Conservation (phyloP, 2,797 vertebrate genomes). For the Acropternis orthonyx region DNA sequence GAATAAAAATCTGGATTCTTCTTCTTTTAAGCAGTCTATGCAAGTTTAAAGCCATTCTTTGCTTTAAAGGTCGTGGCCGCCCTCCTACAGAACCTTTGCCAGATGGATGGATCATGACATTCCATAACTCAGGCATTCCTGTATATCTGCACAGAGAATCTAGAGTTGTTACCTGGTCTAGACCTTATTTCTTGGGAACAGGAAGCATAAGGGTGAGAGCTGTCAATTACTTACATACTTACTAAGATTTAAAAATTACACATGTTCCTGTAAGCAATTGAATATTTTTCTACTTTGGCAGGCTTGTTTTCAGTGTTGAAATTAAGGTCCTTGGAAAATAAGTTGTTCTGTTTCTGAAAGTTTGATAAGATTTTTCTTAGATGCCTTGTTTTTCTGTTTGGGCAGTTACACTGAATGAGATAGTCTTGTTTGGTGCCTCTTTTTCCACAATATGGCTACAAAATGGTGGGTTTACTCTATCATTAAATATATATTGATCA, state of each 20-base stretch:
- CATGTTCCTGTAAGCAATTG: not conserved
- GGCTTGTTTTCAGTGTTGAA: not conserved
- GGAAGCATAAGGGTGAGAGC: constrained; percentile 95
- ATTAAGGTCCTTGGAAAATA: not conserved
- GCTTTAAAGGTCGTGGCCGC: constrained; percentile 89
- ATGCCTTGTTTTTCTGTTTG: not conserved
- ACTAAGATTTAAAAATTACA: not conserved
- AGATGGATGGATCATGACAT: constrained; percentile 99
- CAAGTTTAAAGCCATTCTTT: constrained; percentile 34
- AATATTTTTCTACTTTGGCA: not conserved
- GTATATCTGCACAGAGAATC: constrained; percentile 99
- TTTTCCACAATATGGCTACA: not conserved
- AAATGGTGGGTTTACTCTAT: not conserved
- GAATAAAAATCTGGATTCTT: not conserved
- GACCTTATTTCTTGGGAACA: constrained; percentile 97
- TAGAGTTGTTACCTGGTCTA: constrained; percentile 98
- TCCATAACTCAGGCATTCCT: constrained; percentile 99
- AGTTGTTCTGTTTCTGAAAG: not conserved
- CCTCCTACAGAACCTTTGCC: constrained; percentile 97
- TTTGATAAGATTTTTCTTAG: fast-evolving
- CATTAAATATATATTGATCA: not conserved
- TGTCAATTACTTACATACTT: not conserved
- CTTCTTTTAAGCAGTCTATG: not conserved
- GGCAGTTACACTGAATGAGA: not conserved
- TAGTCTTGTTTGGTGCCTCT: not conserved